Percentiles rank a stretch among this genome's conserved stretches.
phyloP scores from a whole-genome alignment of 2,888 invertebrate genomes.

The Octodonta nipae region DNA sequence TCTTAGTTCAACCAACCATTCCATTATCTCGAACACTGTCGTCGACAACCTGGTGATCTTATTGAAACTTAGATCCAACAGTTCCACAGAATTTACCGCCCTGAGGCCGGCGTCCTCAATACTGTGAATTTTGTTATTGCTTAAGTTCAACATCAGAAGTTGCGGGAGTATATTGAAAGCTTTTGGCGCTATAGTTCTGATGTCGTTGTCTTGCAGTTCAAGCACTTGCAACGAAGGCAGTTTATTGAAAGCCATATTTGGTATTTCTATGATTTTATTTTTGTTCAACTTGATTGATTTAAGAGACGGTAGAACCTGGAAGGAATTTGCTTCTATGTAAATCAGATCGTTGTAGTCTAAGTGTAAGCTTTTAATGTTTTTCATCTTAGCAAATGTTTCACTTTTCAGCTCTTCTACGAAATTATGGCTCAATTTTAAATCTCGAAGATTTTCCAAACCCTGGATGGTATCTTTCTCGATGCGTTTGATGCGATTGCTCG shows the following conservation, averaged over 20 bases:
- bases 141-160: constrained; percentile 68
- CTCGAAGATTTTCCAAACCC: constrained; percentile 53
- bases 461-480: constrained; percentile 57
- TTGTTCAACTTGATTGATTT: constrained; percentile 45
- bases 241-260: constrained; percentile 62
- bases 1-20: constrained; percentile 75
- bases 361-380: constrained; percentile 58
- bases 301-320: constrained; percentile 55
- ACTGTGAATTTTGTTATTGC: constrained; percentile 62
- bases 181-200: constrained; percentile 56
- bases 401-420: constrained; percentile 55
- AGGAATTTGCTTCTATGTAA: constrained; percentile 57
- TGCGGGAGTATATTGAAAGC: constrained; percentile 69
- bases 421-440: constrained; percentile 62
- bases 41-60: constrained; percentile 50
- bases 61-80: constrained; percentile 73
- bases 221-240: constrained; percentile 58
- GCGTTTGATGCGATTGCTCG: constrained; percentile 59
- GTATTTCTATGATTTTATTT: constrained; percentile 61
- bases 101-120: constrained; percentile 64
- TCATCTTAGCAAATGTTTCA: constrained; percentile 58
- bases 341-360: constrained; percentile 70
- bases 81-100: constrained; percentile 64
- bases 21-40: constrained; percentile 60
- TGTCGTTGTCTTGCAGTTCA: constrained; percentile 67